phyloP scores from a whole-genome alignment of 2,888 invertebrate genomes.

The Agrilus mali region DNA sequence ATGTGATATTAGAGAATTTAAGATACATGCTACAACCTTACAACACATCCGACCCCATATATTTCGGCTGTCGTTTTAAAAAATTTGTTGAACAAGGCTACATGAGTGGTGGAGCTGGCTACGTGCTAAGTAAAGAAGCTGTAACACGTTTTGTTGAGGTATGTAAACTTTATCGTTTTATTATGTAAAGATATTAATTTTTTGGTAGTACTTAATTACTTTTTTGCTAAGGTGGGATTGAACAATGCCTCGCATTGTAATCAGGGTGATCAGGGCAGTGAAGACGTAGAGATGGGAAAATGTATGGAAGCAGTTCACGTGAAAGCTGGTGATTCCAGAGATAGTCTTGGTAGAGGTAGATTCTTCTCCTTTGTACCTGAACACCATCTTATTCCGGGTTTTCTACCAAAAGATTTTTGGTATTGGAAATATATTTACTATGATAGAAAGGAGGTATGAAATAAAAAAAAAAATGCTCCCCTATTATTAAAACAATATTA shows the following conservation, averaged over 20 bases:
- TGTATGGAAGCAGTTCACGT: constrained; percentile 81
- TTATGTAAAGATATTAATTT: neutral
- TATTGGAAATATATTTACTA: constrained; percentile 92
- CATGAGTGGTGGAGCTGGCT: constrained; percentile 90
- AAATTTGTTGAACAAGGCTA: constrained; percentile 76
- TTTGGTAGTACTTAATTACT: too few species aligned
- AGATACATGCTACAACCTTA: constrained; percentile 78
- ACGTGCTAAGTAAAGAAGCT: constrained; percentile 80
- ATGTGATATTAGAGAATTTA: constrained; percentile 89
- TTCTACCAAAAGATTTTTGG: constrained; percentile 71
- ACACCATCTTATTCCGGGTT: constrained; percentile 82
- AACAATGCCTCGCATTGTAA: constrained; percentile 57
- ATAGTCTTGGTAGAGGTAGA: constrained; percentile 68
- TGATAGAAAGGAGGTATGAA: constrained; percentile 67
- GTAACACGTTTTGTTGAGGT: constrained; percentile 61
- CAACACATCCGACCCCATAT: constrained; percentile 61
- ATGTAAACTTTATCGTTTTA: constrained; percentile 5
- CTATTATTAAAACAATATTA: too few species aligned
- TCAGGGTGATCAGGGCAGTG: constrained; percentile 59
- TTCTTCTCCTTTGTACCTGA: constrained; percentile 94
- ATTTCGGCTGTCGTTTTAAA: constrained; percentile 85
- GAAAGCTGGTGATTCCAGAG: constrained; percentile 76
- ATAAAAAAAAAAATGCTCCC: too few species aligned
- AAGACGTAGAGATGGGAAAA: constrained; percentile 86
- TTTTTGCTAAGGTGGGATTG: constrained; percentile 40